phyloP scores from a whole-genome alignment of 2,888 invertebrate species.

The Endotricha flammealis region DNA sequence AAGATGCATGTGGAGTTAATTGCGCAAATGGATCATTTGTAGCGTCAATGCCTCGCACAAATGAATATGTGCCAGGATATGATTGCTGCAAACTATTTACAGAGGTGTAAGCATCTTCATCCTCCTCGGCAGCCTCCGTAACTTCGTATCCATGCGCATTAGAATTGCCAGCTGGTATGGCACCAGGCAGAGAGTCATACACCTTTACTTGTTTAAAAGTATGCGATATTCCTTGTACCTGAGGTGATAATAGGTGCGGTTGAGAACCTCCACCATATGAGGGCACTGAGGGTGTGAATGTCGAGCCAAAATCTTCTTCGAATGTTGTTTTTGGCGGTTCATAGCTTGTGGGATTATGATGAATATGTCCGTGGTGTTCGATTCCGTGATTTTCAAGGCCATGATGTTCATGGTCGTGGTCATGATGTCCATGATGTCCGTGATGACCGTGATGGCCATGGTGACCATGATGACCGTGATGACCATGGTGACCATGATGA shows the following conservation, averaged over 20 bases:
- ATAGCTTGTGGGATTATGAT: slow-evolving; percentile 35
- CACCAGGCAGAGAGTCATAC: slow-evolving; percentile 56
- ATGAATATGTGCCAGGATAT: slow-evolving; percentile 52
- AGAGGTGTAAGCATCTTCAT: slow-evolving; percentile 53
- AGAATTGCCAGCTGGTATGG: slow-evolving; percentile 30
- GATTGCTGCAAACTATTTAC: slow-evolving; percentile 50
- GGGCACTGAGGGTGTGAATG: slow-evolving; percentile 38
- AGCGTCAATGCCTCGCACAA: slow-evolving; percentile 43
- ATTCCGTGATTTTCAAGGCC: slow-evolving; percentile 21
- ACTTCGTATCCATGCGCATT: slow-evolving; percentile 56
- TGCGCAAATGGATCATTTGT: slow-evolving; percentile 44
- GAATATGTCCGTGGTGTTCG: slow-evolving; percentile 24
- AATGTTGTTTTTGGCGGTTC: slow-evolving; percentile 44
- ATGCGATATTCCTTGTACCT: slow-evolving; percentile 46
- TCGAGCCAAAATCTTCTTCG: slow-evolving; percentile 45
- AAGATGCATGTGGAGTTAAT: slow-evolving; percentile 37
- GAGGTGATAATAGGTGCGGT: slow-evolving; percentile 37
- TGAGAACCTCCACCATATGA: slow-evolving; percentile 40
- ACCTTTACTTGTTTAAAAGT: slow-evolving; percentile 68
- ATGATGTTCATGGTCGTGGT: slow-evolving; percentile 23
- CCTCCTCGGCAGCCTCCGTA: slow-evolving; percentile 57
- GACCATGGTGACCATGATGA: slow-evolving; percentile 30
- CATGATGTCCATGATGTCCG: slow-evolving; percentile 32
- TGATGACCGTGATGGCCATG: slow-evolving; percentile 38
- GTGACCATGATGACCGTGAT: slow-evolving; percentile 31